Evolutionary conservation across 2,113 vertebrate genomes (phyloP), one percentile per base, ranked within the genome.

Genomic region (Sphyrna mokarran): DNA sequence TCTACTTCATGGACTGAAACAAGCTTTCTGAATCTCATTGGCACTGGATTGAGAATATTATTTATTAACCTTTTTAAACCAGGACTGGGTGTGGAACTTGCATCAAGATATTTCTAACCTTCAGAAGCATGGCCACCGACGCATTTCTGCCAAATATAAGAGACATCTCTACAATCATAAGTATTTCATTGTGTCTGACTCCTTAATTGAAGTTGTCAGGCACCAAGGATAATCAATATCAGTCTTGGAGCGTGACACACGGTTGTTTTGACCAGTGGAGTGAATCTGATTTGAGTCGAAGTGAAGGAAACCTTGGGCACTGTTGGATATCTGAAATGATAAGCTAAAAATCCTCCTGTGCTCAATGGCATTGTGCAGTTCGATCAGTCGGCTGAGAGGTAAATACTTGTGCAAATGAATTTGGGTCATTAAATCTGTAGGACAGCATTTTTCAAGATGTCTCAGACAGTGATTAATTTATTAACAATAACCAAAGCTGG

Each of bases 201-300:
- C 26, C 26, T 29, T 90, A 61, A 63, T 26, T 90, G 54, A 90
- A 29, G 54, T n/a, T 90, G 87, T 61, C 54, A 33, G 87, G 54
- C 54, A 61, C 48, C 87, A 90, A 16, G 87, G 87, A 90, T 90
- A 90, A 93, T 93, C 89, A 43, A 93, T 93, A 37, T 63, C 89
- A 66, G 89, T 22, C 61, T 68, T 68, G 89, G 37, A 68, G 33
- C 33, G 26, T 9, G n/a, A 93, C 61, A 93, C 61, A n/a, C 29
- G 63, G 89, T n/a, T 93, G n/a, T 66, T 61, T 68, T 66, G 89
- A 93, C 37, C 89, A 68, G 16, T 66, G 61, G 61, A 93, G 16
- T 68, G 61, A 63, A 93, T 93, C 61, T 93, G 89, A 68, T 93
- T 66, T 61, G 87, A 90, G 54, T 61, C 18, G 54, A 89, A 89